These are phyloP conservation scores for Toxotes lorentzi DNA, from an alignment of 2,797 vertebrate genomes.

Conservation along the genomic window DNA sequence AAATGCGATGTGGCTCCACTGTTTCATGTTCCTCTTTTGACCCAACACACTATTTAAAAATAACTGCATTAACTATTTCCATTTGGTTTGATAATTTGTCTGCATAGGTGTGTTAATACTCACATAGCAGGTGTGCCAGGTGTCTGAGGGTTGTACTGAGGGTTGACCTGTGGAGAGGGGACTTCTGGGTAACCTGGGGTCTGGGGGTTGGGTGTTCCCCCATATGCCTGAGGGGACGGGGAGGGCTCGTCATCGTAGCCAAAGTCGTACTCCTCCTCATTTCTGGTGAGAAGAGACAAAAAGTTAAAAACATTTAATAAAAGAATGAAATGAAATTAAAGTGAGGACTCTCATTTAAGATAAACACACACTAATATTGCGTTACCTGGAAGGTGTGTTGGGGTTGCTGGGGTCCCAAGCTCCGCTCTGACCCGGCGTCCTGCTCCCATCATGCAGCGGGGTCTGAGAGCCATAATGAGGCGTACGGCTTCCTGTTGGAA, in stretches of 20 bases:
- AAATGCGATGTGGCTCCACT: no score
- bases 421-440: constrained; percentile 95
- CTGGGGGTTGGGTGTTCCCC: constrained; percentile 94
- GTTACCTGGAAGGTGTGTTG: constrained; percentile 93
- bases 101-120: constrained; percentile 69
- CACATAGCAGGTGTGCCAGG: constrained; percentile 96
- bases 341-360: rapidly evolving
- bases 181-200: constrained; percentile 96
- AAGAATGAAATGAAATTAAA: not conserved
- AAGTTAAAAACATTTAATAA: not conserved
- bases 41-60: not conserved
- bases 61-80: not conserved
- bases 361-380: not conserved
- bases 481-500: constrained; percentile 88
- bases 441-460: constrained; percentile 94
- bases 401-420: constrained; percentile 98
- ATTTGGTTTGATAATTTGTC: not conserved
- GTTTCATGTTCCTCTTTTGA: no score
- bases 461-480: constrained; percentile 97
- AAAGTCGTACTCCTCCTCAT: constrained; percentile 94
- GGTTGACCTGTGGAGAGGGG: constrained; percentile 94
- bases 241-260: constrained; percentile 95
- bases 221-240: constrained; percentile 94
- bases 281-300: constrained; percentile 73
- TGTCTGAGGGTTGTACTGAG: constrained; percentile 96